A percentile compares a stretch with the other conserved stretches of the same genome.
Evolutionary conservation across 2,888 invertebrate genomes (phyloP).

Genomic region (Endomychus coccineus): DNA sequence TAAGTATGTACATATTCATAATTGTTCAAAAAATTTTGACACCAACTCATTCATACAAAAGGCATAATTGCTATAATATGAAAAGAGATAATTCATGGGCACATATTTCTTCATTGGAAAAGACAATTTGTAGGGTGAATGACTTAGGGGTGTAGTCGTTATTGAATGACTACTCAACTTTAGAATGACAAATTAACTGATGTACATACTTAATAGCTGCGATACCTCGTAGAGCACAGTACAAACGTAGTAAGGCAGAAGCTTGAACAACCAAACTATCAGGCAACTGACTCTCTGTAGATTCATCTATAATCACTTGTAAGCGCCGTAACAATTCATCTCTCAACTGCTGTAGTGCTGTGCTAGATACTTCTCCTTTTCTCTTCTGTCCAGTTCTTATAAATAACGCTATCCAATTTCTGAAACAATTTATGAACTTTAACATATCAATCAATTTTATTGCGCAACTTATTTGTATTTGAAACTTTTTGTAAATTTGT

Average conservation of each 20-base stretch:
- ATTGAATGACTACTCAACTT: not conserved
- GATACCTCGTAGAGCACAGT: constrained; percentile 87
- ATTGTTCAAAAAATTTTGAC: too few species aligned
- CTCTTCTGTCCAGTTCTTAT: constrained; percentile 80
- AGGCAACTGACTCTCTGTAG: constrained; percentile 52
- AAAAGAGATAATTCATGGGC: too few species aligned
- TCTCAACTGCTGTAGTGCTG: constrained; percentile 62
- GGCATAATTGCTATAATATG: too few species aligned
- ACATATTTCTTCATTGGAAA: too few species aligned
- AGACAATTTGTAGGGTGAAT: too few species aligned
- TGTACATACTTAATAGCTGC: constrained; percentile 74
- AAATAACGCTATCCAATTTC: constrained; percentile 90
- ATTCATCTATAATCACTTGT: constrained; percentile 56
- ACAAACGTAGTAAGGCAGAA: constrained; percentile 80
- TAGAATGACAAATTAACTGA: not conserved
- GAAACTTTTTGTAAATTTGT: too few species aligned
- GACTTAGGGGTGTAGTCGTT: not conserved
- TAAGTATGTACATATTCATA: too few species aligned
- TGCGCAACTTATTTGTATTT: too few species aligned
- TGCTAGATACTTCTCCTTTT: constrained; percentile 64
- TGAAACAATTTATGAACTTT: constrained; percentile 32
- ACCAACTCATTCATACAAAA: too few species aligned
- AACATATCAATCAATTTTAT: too few species aligned
- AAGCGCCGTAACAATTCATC: constrained; percentile 69
- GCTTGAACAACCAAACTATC: constrained; percentile 73